These are phyloP conservation scores for Gryllus longicercus DNA, from an alignment of 2,888 invertebrate genomes.

Conservation along the genomic window DNA sequence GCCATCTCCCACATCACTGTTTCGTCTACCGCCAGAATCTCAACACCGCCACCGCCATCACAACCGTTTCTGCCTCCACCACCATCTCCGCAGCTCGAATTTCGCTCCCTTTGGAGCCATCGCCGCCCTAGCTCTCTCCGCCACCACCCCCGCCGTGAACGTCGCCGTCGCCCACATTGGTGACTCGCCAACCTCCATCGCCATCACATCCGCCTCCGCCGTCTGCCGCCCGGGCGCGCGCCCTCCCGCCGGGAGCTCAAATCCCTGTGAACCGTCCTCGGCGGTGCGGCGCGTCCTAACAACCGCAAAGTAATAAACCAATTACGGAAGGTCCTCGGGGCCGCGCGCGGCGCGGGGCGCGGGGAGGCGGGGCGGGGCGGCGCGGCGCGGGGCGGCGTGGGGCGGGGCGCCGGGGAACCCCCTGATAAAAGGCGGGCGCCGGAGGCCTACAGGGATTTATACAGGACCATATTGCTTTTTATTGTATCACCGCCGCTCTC, in stretches of 20 bases:
- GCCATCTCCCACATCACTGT: too few species aligned
- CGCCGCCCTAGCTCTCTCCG: too few species aligned
- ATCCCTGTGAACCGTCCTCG: conserved; percentile 26
- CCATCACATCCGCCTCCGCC: background rate
- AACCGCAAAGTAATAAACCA: conserved; percentile 51
- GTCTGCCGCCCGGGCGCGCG: background rate
- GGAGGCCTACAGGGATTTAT: conserved; percentile 20
- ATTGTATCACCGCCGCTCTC: conserved; percentile 20
- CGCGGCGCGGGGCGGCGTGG: background rate
- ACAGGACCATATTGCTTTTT: conserved; percentile 26
- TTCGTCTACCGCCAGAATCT: too few species aligned
- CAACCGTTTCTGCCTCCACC: too few species aligned
- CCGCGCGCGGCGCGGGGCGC: conserved; percentile 11
- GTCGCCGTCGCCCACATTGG: background rate
- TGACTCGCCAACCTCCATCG: background rate
- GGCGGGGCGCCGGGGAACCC: background rate
- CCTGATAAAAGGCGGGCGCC: background rate
- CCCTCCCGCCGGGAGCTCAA: background rate
- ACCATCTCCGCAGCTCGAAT: too few species aligned
- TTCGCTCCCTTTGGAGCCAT: too few species aligned
- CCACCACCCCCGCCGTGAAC: too few species aligned
- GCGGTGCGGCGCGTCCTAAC: conserved; percentile 42
- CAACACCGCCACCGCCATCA: too few species aligned
- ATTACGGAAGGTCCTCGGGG: conserved; percentile 41
- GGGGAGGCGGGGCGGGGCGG: background rate